Percentiles rank a stretch among this genome's conserved stretches.
phyloP scores from a whole-genome alignment of 1,140 invertebrate species.

The Heliothis virescens region DNA sequence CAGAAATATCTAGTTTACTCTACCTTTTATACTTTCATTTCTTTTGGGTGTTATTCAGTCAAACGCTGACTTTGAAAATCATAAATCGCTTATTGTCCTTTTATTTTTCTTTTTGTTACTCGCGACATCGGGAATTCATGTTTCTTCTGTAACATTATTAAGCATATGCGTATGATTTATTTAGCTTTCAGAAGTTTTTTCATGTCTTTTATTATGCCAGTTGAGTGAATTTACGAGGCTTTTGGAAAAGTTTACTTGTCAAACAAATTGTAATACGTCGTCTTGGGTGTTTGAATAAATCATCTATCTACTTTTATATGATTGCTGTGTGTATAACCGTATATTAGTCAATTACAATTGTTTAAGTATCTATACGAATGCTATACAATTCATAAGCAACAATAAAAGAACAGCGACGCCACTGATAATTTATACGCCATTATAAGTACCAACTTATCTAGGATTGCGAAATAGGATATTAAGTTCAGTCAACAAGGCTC shows the following conservation, averaged over 20 bases:
- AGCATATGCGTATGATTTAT: constrained; percentile 38
- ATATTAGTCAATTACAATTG: too few relatives aligned
- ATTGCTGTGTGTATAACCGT: too few relatives aligned
- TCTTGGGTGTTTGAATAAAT: too few relatives aligned
- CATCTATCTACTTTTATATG: too few relatives aligned
- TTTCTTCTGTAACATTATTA: constrained; percentile 33
- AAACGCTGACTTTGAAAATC: constrained; percentile 4
- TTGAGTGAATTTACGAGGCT: background rate
- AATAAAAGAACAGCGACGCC: background rate
- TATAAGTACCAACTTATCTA: background rate
- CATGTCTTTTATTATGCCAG: background rate
- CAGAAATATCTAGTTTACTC: constrained; percentile 27
- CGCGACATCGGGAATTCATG: constrained; percentile 32
- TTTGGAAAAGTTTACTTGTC: background rate
- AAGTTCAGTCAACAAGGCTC: constrained; percentile 35
- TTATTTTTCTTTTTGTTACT: constrained; percentile 28
- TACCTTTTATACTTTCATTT: constrained; percentile 5
- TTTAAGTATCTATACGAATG: too few relatives aligned
- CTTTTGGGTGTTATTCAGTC: constrained; percentile 21
- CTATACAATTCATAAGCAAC: background rate
- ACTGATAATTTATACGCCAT: background rate
- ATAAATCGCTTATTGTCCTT: constrained; percentile 42
- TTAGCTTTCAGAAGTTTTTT: constrained; percentile 4
- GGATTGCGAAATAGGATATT: background rate
- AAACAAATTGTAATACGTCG: background rate